Conservation (phyloP, 1,140 invertebrate genomes). For the Apis laboriosa region DNA sequence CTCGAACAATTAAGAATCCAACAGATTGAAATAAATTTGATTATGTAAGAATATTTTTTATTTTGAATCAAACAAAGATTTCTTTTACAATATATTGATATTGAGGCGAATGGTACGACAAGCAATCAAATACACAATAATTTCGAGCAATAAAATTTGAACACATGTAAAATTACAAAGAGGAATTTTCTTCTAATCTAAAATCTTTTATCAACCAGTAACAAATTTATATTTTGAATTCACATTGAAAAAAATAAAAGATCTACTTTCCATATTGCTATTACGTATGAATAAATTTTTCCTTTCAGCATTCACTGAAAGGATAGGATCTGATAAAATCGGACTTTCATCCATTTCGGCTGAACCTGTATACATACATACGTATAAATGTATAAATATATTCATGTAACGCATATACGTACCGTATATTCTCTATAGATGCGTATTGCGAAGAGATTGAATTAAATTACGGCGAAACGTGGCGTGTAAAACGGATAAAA, state of each 20-base stretch:
- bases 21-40: too few relatives aligned
- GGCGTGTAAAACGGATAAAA: background rate
- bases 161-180: too few relatives aligned
- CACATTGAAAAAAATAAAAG: background rate
- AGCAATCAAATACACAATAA: too few relatives aligned
- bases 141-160: too few relatives aligned
- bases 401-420: slow-evolving; percentile 48
- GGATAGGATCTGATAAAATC: background rate
- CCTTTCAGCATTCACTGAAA: background rate
- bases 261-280: background rate
- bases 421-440: slow-evolving; percentile 38
- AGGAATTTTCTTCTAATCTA: too few relatives aligned
- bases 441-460: slow-evolving; percentile 19
- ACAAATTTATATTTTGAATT: too few relatives aligned
- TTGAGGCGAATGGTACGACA: too few relatives aligned
- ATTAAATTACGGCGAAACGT: slow-evolving; percentile 3
- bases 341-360: slow-evolving; percentile 6
- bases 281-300: background rate
- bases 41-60: too few relatives aligned
- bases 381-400: slow-evolving; percentile 25
- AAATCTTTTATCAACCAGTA: too few relatives aligned
- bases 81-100: too few relatives aligned
- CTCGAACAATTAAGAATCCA: too few relatives aligned
- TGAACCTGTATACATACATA: slow-evolving; percentile 41
- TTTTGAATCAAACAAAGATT: too few relatives aligned